A percentile compares a stretch with the other conserved stretches of the same genome.
Evolutionary conservation across 2,113 vertebrate species (phyloP).

Genomic region (Colossoma macropomum): DNA sequence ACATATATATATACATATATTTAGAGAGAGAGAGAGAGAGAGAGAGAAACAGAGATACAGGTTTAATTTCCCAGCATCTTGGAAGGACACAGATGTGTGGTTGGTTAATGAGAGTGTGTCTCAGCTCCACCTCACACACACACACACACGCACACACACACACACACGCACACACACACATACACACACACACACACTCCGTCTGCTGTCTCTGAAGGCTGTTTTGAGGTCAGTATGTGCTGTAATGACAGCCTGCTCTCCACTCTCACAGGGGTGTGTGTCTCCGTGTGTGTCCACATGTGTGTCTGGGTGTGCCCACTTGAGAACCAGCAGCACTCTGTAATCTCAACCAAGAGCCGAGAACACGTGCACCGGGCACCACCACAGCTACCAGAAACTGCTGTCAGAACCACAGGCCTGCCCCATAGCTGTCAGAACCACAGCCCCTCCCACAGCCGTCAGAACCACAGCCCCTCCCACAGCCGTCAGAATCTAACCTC

Average conservation of each 20-base stretch:
- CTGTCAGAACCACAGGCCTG: no score
- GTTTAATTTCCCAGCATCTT: no score
- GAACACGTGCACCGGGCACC: constrained; percentile 19
- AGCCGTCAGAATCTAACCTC: no score
- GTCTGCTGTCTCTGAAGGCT: constrained; percentile 9
- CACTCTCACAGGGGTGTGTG: background rate
- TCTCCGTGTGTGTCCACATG: constrained; percentile 7
- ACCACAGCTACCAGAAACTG: constrained; percentile 25
- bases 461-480: no score
- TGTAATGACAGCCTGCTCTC: constrained; percentile 45
- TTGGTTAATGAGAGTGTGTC: constrained; percentile 8
- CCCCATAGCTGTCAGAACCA: no score
- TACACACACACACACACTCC: constrained; percentile 6
- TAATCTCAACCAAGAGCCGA: constrained; percentile 37
- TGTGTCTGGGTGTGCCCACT: constrained; percentile 29
- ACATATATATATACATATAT: no score
- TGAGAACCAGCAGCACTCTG: constrained; percentile 35
- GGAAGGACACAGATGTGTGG: no score
- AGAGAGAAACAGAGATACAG: background rate
- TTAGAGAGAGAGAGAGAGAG: background rate
- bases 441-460: no score
- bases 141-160: constrained; percentile 19
- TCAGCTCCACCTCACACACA: background rate
- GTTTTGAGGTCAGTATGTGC: constrained; percentile 42
- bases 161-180: constrained; percentile 16